Evolutionary conservation across 2,113 vertebrate species (phyloP).

Genomic region (Brachypteracias leptosomus): DNA sequence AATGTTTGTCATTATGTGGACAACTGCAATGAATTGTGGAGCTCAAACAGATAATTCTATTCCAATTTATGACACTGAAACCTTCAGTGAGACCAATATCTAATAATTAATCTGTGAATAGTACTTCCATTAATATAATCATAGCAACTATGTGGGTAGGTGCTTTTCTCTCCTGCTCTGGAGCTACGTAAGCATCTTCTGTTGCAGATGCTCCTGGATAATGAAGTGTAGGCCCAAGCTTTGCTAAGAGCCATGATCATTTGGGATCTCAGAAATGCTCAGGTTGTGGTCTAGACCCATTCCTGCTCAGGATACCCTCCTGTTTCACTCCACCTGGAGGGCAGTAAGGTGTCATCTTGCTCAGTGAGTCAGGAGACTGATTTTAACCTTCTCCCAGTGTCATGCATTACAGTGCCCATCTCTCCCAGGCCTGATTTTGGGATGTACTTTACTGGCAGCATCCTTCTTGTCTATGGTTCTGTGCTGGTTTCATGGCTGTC

Average conservation of each 20-base stretch:
- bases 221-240: neutral
- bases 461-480: neutral
- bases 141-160: neutral
- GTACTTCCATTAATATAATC: neutral
- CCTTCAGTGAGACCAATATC: neutral
- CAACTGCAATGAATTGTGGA: neutral
- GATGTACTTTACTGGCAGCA: neutral
- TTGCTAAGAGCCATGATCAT: fast-evolving
- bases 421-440: neutral
- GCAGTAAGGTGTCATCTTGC: neutral
- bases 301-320: neutral
- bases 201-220: neutral
- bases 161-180: neutral
- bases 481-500: neutral
- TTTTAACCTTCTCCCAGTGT: neutral
- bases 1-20: neutral
- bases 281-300: neutral
- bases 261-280: neutral
- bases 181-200: neutral
- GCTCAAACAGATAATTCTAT: neutral
- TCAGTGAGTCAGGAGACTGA: neutral
- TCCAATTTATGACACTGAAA: neutral
- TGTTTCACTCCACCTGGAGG: neutral
- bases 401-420: neutral
- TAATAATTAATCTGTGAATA: neutral